These are phyloP conservation scores for Silvanus unidentatus DNA, from an alignment of 2,888 invertebrate species.

Conservation along the genomic window DNA sequence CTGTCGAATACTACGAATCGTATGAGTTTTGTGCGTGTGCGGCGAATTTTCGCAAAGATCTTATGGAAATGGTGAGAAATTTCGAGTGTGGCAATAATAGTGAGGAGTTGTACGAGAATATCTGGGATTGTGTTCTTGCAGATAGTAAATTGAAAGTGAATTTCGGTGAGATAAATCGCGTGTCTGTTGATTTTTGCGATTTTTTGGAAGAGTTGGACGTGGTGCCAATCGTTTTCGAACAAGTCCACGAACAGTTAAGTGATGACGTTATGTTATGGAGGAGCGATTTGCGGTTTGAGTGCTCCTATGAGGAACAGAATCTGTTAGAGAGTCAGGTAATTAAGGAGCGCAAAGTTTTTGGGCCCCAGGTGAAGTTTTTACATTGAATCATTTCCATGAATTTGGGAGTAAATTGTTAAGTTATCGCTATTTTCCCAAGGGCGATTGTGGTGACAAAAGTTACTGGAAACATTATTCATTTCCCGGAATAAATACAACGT, in stretches of 20 bases:
- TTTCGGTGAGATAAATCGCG: constrained; percentile 29
- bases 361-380: too few species aligned
- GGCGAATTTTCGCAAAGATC: too few species aligned
- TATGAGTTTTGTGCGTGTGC: constrained; percentile 6
- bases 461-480: too few species aligned
- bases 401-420: too few species aligned
- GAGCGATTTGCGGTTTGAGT: constrained; percentile 48
- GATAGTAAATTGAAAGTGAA: constrained; percentile 19
- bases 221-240: constrained; percentile 35
- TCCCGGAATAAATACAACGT: too few species aligned
- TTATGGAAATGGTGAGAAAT: constrained; percentile 5
- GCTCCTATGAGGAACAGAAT: constrained; percentile 53
- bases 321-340: constrained; percentile 40
- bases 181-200: constrained; percentile 33
- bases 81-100: not conserved
- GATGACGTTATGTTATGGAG: constrained; percentile 54
- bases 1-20: constrained; percentile 38
- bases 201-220: constrained; percentile 25
- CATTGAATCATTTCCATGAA: too few species aligned
- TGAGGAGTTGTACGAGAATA: constrained; percentile 24
- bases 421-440: too few species aligned
- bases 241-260: constrained; percentile 49
- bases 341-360: too few species aligned
- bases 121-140: constrained; percentile 26
- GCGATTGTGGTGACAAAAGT: too few species aligned